Percentiles rank a stretch among this genome's conserved stretches.
Conservation (phyloP, 2,797 vertebrate genomes). For the Alauda arvensis region DNA sequence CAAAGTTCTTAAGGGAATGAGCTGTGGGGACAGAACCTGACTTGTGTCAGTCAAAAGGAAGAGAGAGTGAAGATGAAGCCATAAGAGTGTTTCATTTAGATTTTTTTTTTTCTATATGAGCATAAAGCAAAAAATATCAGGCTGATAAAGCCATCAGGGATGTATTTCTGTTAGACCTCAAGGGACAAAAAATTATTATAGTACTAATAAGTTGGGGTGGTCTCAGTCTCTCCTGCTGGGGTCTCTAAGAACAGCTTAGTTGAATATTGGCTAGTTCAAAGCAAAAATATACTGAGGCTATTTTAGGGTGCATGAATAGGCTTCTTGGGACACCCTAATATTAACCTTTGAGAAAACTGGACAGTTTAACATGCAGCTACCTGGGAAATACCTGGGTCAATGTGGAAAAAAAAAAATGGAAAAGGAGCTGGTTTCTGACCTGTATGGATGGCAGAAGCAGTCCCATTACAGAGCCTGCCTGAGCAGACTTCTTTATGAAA, state of each 20-base stretch:
- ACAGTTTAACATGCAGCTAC: background rate
- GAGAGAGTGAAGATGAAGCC: background rate
- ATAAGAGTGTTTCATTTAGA: background rate
- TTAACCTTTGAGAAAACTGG: background rate
- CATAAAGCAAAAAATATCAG: background rate
- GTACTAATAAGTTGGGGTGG: background rate
- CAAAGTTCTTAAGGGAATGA: background rate
- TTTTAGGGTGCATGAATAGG: background rate
- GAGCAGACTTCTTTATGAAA: slow-evolving; percentile 49
- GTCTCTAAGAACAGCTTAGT: background rate
- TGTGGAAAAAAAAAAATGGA: background rate
- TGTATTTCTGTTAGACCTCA: background rate
- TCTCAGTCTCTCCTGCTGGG: background rate
- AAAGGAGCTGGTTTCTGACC: background rate
- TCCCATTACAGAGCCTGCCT: background rate
- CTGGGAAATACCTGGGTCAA: background rate
- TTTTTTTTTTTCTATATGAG: background rate
- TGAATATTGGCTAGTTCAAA: background rate
- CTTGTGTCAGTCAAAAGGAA: background rate
- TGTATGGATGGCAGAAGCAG: slow-evolving; percentile 18
- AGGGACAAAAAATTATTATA: background rate
- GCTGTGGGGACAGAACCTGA: background rate
- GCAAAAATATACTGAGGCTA: background rate
- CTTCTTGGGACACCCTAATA: background rate
- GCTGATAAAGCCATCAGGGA: background rate